Conservation (phyloP, 2,888 invertebrate genomes). For the Hypena proboscidalis region DNA sequence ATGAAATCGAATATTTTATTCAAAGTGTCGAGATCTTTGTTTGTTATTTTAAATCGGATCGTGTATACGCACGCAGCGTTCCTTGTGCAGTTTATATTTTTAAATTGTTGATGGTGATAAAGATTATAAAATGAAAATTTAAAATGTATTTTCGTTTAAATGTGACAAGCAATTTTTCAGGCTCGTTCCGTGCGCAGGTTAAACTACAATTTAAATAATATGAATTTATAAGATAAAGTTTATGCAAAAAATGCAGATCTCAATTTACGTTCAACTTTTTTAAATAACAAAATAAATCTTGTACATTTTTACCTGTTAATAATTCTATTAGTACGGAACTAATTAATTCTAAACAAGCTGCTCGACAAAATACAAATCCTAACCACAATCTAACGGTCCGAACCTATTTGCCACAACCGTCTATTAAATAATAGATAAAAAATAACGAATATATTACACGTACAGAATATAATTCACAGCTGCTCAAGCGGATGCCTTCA, state of each 20-base stretch:
- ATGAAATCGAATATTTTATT: conserved; percentile 19
- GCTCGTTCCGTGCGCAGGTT: neutral
- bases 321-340: conserved; percentile 8
- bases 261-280: too few relatives aligned
- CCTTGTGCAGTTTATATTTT: neutral
- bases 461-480: conserved; percentile 78
- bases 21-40: conserved; percentile 2
- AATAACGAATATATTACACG: conserved; percentile 60
- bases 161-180: neutral
- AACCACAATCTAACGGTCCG: conserved; percentile 23
- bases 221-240: too few relatives aligned
- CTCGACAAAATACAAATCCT: conserved; percentile 32
- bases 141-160: neutral
- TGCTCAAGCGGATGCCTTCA: conserved; percentile 81
- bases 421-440: conserved; percentile 58
- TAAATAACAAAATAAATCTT: too few relatives aligned
- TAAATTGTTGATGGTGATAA: too few relatives aligned
- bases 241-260: too few relatives aligned
- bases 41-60: conserved; percentile 1
- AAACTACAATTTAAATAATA: too few relatives aligned
- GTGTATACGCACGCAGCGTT: neutral
- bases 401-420: conserved; percentile 46
- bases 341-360: conserved; percentile 37
- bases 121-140: too few relatives aligned
- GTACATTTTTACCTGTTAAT: too few relatives aligned